These are phyloP conservation scores for Plusia festucae DNA, from an alignment of 2,888 invertebrate species.

Conservation along the genomic window DNA sequence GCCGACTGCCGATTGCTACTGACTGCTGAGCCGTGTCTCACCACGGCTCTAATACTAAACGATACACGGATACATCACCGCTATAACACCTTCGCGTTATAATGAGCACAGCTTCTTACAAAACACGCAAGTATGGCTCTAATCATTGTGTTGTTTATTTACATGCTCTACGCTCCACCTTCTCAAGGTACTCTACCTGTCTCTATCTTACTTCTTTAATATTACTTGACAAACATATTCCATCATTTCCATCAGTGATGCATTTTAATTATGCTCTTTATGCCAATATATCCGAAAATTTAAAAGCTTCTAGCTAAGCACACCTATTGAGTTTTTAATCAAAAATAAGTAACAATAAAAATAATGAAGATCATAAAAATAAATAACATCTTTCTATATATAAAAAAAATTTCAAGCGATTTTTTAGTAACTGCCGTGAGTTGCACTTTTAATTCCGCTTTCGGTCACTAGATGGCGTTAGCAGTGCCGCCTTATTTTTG, in stretches of 20 bases:
- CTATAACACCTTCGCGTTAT: conserved; percentile 61
- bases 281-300: too few species aligned
- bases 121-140: conserved; percentile 33
- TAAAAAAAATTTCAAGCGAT: too few species aligned
- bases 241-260: too few species aligned
- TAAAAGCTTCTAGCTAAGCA: too few species aligned
- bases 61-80: conserved; percentile 49
- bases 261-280: too few species aligned
- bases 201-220: conserved; percentile 72
- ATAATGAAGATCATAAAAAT: too few species aligned
- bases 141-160: conserved; percentile 71
- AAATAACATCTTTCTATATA: too few species aligned
- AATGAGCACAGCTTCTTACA: conserved; percentile 45
- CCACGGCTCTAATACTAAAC: conserved; percentile 46
- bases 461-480: conserved; percentile 82
- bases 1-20: conserved; percentile 67
- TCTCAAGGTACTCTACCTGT: conserved; percentile 75
- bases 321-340: too few species aligned
- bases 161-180: conserved; percentile 79
- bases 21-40: conserved; percentile 57
- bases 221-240: conserved; percentile 24
- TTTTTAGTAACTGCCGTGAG: background rate
- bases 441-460: conserved; percentile 69
- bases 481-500: conserved; percentile 40
- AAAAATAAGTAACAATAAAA: too few species aligned